Base-by-base conservation (phyloP, 37 sponge, comb jelly and placozoan species). In the Halichondria panicea region DNA sequence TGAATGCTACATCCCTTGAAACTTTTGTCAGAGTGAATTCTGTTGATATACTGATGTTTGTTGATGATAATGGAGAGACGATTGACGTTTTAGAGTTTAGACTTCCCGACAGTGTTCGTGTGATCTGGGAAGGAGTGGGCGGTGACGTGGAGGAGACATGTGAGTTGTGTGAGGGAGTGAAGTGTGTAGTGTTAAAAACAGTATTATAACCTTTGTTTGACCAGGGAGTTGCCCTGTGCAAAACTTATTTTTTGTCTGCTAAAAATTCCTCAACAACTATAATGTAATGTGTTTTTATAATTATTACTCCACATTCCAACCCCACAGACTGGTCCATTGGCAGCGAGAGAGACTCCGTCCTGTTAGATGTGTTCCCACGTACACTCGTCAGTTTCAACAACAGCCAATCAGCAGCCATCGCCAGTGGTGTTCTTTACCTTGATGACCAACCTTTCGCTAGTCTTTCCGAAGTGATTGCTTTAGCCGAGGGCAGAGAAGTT, bases 241-340 rank as follows among this genome's bases (percentile, higher is more conserved):
- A 8, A 33, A 37, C 35, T 65, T 68, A 5, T 43, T 68, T 7
- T 24, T 58, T 58, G n/a, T n/a, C n/a, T n/a, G n/a, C n/a, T n/a
- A n/a, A n/a, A n/a, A n/a, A n/a, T n/a, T n/a, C n/a, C n/a, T n/a
- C 24, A 12, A 58, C 27, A 25, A 21, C 6, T 58, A 58, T 58
- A 58, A 13, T 9, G 50, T 48, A 48, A 18, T 48, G 50, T 18
- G 13, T 34, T 13, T 66, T 21, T 66, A 18, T 36, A 36, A 35
- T 25, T 66, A 13, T 40, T 21, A 11, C 31, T 6, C 41, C 28
- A 42, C 12, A 7, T 39, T 22, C 62, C 9, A n/a, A 38, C 19
- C 52, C 39, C 68, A 74, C 63, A 93, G 94, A 58, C 41, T 93
- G 94, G 94, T 69, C 31, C 1, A 84, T 93, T 43, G 94, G 94